Base-by-base conservation (phyloP, 2,113 vertebrate genomes). In the Misgurnus anguillicaudatus region DNA sequence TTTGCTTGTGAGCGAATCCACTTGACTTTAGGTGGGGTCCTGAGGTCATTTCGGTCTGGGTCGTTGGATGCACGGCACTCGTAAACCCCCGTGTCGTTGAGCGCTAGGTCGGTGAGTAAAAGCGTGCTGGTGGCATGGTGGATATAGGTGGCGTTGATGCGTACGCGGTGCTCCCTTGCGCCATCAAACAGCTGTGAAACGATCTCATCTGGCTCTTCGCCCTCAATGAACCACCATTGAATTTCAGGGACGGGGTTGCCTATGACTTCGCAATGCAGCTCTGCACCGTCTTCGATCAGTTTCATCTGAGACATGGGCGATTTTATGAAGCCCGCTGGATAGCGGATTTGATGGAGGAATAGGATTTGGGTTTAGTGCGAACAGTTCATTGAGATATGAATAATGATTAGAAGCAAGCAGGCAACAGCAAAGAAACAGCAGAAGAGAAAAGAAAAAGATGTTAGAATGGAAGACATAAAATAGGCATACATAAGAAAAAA, bases 21-120 rank as follows among this genome's bases (percentile, higher is more conserved):
- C 94, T 96, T 98, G 94, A 97, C 90, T 94, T 92, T 95, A 85
- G 96, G 97, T 9, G 84, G 93, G 89, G 92, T 96, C 91, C 88
- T 94, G 93, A 97, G 93, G 87, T 95, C 93, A 85, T 98, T 97
- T 89, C 95, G 95, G 85, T 97, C 94, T 0, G 96, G 97, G 89
- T 98, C 96, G 83, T 95, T 98, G 92, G 95, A 98, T n/a, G 97
- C 96, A 1, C 96, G 93, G 90, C 96, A 98, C 89, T 98, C 96
- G 0, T 97, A 98, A 0, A 88, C 96, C 86, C 97, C 97, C 0
- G 94, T 90, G 88, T 98, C 95, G 55, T 94, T 88, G 55, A 83
- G 31, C 1, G 83, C 82, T 84, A 98, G 95, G 86, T 92, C 87
- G 16, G 88, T 57, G 87, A 98, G 85, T 90, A 51, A 87, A 87